Evolutionary conservation across 2,888 invertebrate species (phyloP), one percentile per base, ranked within the genome.

Genomic region (Branchellion lobata): DNA sequence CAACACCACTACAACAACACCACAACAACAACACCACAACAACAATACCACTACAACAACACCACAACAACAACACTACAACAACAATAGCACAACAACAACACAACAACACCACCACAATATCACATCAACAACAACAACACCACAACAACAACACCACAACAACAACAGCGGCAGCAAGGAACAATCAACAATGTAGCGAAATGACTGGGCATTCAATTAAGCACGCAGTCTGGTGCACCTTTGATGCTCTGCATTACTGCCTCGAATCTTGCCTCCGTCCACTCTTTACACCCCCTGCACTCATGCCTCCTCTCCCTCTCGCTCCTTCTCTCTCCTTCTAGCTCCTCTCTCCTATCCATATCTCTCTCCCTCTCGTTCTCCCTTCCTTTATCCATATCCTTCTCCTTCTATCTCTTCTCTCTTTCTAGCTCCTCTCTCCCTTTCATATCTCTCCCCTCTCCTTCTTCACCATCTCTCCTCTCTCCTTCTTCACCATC

Each of bases 201-300:
- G 40, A 40, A 40, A 40, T 40, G 40, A 40, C 40, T 40, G 40
- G 14, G 40, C 40, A 40, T 40, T 40, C 40, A 40, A 40, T 40
- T 40, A 40, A 40, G 40, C 14, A 40, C 40, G 40, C 40, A 40
- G 8, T 5, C 40, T 40, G n/a, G 61, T 57, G 61, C 61, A 24
- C 61, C 61, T 57, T 57, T 57, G 3, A 57, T 57, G 61, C 61
- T 3, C 21, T 24, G 21, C 61, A 57, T 40, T 40, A 40, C 40
- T 40, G 40, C 40, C 14, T 40, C 40, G 40, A 40, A 40, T 40
- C 40, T 40, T 40, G 21, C 24, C 61, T 57, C 24, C 8, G 61
- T 57, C n/a, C 61, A 57, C n/a, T 57, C 61, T 57, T 57, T 57
- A 57, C 61, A 57, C 24, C 61, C 3, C 61, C 5, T 40, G 61